A percentile compares a stretch with the other conserved stretches of the same genome.
phyloP scores from a whole-genome alignment of 2,797 vertebrate species.

The Botia almorhae region DNA sequence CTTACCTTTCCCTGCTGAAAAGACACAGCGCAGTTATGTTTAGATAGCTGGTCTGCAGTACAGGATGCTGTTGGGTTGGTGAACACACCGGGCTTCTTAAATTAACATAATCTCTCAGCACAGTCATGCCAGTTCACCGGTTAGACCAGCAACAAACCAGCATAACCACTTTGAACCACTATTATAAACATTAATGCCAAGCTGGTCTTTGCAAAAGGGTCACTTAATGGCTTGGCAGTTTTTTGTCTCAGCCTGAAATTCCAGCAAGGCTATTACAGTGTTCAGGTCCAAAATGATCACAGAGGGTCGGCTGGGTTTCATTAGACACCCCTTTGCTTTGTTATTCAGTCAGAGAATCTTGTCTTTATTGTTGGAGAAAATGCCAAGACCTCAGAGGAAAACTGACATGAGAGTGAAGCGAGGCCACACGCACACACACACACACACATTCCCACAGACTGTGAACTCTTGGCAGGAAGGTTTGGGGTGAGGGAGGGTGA shows the following conservation, averaged over 20 bases:
- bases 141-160: not conserved
- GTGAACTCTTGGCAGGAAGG: conserved; percentile 10
- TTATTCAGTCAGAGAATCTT: conserved; percentile 43
- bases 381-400: conserved; percentile 11
- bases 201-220: not conserved
- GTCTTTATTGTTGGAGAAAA: conserved; percentile 56
- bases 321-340: conserved; percentile 49
- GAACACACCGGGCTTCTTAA: not conserved
- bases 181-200: not conserved
- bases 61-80: not conserved
- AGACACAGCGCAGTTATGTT: not conserved
- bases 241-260: conserved; percentile 82
- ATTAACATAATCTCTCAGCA: not conserved
- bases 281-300: too few relatives aligned
- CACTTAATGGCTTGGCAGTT: conserved; percentile 1
- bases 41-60: not conserved
- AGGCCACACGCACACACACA: not conserved
- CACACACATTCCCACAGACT: conserved; percentile 12
- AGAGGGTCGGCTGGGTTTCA: conserved; percentile 33
- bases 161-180: not conserved
- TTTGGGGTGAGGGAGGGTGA: conserved; percentile 4
- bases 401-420: too few relatives aligned
- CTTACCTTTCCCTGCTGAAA: too few relatives aligned
- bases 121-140: not conserved
- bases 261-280: too few relatives aligned